These are phyloP conservation scores for Harpagoxenus sublaevis DNA, from an alignment of 2,888 invertebrate genomes.

Conservation along the genomic window DNA sequence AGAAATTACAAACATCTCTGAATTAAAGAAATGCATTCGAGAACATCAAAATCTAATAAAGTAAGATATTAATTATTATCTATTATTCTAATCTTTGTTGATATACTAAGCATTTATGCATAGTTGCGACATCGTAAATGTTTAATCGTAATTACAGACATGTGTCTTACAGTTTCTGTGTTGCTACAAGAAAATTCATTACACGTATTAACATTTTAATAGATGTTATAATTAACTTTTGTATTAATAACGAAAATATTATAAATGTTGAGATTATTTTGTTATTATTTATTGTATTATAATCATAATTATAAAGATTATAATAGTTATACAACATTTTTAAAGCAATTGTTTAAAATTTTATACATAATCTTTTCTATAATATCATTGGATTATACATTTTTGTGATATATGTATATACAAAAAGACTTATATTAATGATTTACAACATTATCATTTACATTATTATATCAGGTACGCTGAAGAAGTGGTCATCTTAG, in stretches of 20 bases:
- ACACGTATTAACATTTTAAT: not conserved
- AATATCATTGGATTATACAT: not conserved
- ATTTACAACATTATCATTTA: not conserved
- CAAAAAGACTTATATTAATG: not conserved
- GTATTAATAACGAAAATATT: not conserved
- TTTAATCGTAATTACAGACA: not conserved
- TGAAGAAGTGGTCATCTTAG: not conserved
- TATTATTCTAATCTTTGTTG: not conserved
- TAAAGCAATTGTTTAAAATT: not conserved
- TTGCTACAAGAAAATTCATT: not conserved
- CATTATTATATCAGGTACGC: constrained; percentile 18
- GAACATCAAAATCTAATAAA: constrained; percentile 27
- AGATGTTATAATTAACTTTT: not conserved
- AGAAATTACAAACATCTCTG: constrained; percentile 11
- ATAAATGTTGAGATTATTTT: not conserved
- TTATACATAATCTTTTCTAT: not conserved
- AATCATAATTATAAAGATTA: not conserved
- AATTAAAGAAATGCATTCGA: not conserved
- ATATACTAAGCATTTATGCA: not conserved
- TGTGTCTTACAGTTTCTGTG: not conserved
- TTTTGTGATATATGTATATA: not conserved
- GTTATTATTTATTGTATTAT: not conserved
- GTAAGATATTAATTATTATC: not conserved
- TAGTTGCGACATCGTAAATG: not conserved
- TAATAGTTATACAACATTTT: not conserved